Base-by-base conservation (phyloP, 2,113 vertebrate genomes). In the Odobenus rosmarus region DNA sequence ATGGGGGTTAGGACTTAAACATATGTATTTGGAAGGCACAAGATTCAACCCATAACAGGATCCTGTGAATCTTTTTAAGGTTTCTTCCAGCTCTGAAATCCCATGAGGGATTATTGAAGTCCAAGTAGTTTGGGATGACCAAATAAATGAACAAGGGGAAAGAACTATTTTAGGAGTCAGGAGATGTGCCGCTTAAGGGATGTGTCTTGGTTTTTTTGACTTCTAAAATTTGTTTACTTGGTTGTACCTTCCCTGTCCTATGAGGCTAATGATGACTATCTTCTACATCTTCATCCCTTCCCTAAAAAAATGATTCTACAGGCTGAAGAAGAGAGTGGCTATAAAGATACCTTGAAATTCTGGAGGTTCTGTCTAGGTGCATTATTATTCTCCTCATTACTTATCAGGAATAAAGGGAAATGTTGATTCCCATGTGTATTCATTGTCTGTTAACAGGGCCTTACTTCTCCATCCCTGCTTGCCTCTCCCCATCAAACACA, bases 401-500 rank as follows among this genome's bases (percentile, higher is more conserved):
- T 90, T 90, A 46, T 61, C 84, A 82, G 64, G 69, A 79, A 79
- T 81, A 80, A 61, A 90, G 51, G 21, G 13, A 39, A 81, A 57
- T 62, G 55, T n/a, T 72, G 91, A 11, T 7, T 49, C 76, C 87
- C 23, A 12, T 4, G 4, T 61, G n/a, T 55, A 83, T 36, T 81
- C 23, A 24, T 76, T 8, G 0, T 79, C 88, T 67, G n/a, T 64
- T 96, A 92, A 96, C 90, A 89, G 95, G 79, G 67, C 86, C 92
- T 95, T 53, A 6, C 92, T 83, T 96, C 90, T 77, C 76, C 72
- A 71, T 82, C 93, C 57, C 84, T 93, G 57, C 96, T 98, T 71
- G 16, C 97, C 62, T 96, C 96, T 96, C 77, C 93, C 93, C 71
- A 74, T 97, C 97, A 96, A 95, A 98, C 81, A 83, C 96, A 87